Base-by-base conservation (phyloP, 2,113 vertebrate genomes). In the Xenopus borealis region DNA sequence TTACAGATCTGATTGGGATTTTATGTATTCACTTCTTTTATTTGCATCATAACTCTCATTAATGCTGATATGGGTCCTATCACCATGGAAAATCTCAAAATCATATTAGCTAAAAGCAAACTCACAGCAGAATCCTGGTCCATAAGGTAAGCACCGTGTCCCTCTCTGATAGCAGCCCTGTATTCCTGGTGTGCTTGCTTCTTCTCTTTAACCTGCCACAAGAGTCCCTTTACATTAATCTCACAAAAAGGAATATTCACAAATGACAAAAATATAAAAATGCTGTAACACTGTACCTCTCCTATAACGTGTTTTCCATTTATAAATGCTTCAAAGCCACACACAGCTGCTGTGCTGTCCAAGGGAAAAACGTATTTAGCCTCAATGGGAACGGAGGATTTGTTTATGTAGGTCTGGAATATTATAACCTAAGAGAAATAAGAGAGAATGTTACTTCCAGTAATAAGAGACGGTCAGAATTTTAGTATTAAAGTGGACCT, bases 241-340 rank as follows among this genome's bases (percentile, higher is more conserved):
- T 69, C 23, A 45, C 44, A 59, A 72, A n/a, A 62, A 44, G 13
- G 74, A 12, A 73, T 12, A 16, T 7, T 16, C 57, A 23, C 44
- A 66, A 30, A 11, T 71, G 47, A 14, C 33, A 46, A 47, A 10
- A 9, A 11, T 20, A 45, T 20, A 4, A 3, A 27, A 46, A 2
- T 40, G 55, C 27, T 0, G 8, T 20, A 52, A 57, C 16, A 61
- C 17, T 78, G 85, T 85, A 96, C 94, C 93, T 96, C 79, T 83
- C 93, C 95, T 52, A 92, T 85, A 44, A 96, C 82, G 62, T 95
- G 94, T 63, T 94, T 95, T 66, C 92, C 94, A 13, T 95, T 94
- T 83, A 96, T 93, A 81, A 96, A 97, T 0, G 94, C 95, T 84
- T 97, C 93, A 77, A 96, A 97, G 10, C 92, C 94, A 81, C 94